These are phyloP conservation scores for Ennomos erosarius DNA, from an alignment of 2,888 invertebrate species.

Conservation along the genomic window DNA sequence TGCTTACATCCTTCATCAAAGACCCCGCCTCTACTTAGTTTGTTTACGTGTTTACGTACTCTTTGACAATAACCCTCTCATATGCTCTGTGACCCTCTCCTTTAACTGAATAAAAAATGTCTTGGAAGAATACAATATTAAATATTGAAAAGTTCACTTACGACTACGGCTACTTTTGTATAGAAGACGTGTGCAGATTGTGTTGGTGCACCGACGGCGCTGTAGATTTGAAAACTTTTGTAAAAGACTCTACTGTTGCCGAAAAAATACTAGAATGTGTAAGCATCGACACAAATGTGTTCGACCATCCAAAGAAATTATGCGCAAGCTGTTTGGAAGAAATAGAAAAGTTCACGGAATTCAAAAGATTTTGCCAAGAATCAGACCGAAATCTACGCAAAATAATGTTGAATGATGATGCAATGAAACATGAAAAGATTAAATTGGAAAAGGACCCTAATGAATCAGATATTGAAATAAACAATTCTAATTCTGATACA, in stretches of 20 bases:
- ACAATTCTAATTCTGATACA: too few relatives aligned
- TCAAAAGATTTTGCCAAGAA: constrained; percentile 61
- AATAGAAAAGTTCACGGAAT: constrained; percentile 62
- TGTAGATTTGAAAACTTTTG: constrained; percentile 46
- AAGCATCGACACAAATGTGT: constrained; percentile 45
- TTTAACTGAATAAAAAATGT: too few relatives aligned
- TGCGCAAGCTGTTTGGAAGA: constrained; percentile 61
- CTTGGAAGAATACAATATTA: constrained; percentile 40
- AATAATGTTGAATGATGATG: constrained; percentile 39
- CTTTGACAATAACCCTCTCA: too few relatives aligned
- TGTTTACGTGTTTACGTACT: too few relatives aligned
- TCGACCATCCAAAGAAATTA: constrained; percentile 52
- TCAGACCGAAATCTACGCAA: constrained; percentile 55
- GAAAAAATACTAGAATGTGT: constrained; percentile 63
- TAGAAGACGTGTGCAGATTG: constrained; percentile 64
- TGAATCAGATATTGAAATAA: too few relatives aligned
- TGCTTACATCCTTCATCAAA: too few relatives aligned
- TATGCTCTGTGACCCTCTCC: too few relatives aligned
- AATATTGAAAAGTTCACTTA: constrained; percentile 54
- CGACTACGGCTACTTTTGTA: constrained; percentile 68
- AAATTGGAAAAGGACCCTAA: too few relatives aligned
- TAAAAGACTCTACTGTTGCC: constrained; percentile 38
- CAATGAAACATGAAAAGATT: constrained; percentile 22
- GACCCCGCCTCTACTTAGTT: too few relatives aligned
- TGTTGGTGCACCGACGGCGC: constrained; percentile 65